These are phyloP conservation scores for Pholis gunnellus DNA, from an alignment of 2,113 vertebrate species.

Conservation along the genomic window DNA sequence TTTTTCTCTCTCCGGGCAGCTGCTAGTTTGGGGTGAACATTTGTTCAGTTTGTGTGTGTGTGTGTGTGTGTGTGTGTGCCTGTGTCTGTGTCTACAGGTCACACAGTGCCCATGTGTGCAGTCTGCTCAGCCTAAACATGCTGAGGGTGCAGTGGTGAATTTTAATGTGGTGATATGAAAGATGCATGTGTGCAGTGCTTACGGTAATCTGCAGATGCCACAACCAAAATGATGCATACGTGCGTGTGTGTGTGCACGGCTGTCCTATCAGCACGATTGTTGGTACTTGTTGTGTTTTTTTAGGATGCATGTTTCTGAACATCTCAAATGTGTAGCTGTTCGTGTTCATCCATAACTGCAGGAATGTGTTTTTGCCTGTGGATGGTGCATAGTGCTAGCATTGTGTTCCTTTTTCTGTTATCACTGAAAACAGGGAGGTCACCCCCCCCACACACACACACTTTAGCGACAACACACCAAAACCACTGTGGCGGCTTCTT, in stretches of 20 bases:
- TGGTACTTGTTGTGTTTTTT: slow-evolving; percentile 10
- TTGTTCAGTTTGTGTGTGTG: slow-evolving; percentile 27
- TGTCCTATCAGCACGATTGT: neutral
- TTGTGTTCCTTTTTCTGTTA: slow-evolving; percentile 18
- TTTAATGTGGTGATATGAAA: slow-evolving; percentile 46
- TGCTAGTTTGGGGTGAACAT: slow-evolving; percentile 33
- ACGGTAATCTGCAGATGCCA: slow-evolving; percentile 29
- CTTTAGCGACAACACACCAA: slow-evolving; percentile 35
- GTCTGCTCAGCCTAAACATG: slow-evolving; percentile 35
- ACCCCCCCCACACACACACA: slow-evolving; percentile 4
- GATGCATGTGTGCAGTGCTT: slow-evolving; percentile 29
- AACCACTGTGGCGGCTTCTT: slow-evolving; percentile 2
- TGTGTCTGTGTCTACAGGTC: slow-evolving; percentile 30
- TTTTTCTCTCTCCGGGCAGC: slow-evolving; percentile 40
- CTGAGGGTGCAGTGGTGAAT: slow-evolving; percentile 43
- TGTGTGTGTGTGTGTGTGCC: slow-evolving; percentile 19
- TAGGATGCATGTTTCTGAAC: neutral
- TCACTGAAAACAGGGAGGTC: slow-evolving; percentile 39
- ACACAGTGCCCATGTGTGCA: slow-evolving; percentile 42
- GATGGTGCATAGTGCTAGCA: slow-evolving; percentile 7
- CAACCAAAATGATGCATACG: neutral
- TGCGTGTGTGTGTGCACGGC: neutral
- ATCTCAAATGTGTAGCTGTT: neutral
- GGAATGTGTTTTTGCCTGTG: neutral
- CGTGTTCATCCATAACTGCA: neutral